Evolutionary conservation across 2,797 vertebrate species (phyloP), one percentile per base, ranked within the genome.

Genomic region (Brachyrhaphis roseni): DNA sequence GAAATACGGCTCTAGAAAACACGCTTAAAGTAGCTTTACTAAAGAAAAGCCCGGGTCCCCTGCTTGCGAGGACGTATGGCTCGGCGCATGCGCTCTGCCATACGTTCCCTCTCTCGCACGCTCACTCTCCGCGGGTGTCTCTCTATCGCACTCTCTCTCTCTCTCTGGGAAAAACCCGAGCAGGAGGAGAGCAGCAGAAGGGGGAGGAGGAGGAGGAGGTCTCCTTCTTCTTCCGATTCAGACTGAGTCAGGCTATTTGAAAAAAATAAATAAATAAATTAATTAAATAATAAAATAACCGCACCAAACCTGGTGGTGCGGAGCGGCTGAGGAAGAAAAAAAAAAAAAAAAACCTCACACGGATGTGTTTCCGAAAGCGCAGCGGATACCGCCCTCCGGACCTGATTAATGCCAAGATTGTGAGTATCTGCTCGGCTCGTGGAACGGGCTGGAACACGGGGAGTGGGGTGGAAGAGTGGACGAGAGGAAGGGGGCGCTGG

Each of bases 321-420:
- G 68, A 81, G 84, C 82, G 72, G 77, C 71, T 59, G 81, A 76
- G 45, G 77, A 73, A 87, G 79, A 73, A 53, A 84, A 62, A 26
- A 4, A 55, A 55, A n/a, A 55, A 55, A 13, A 62, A 36, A 34
- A 78, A 66, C 36, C 80, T 53, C 82, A 92, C 91, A 91, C 95
- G 95, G 95, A 96, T 96, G 96, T 96, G 95, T 91, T 91, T 95
- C 90, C 92, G 94, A 92, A 94, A 94, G 92, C 94, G 91, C 85
- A 87, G 88, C 89, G 94, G 95, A 94, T 93, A 88, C 90, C 95
- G 93, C 88, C 95, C 94, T 91, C 91, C 94, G 89, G 93, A 95
- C 88, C 93, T 90, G 75, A 91, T 94, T 94, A 85, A 96, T 96
- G 95, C 92, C 91, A 88, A 92, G 86, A 95, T 94, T 91, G 96